Evolutionary conservation across 92 coral and sea anemone species (phyloP).

Genomic region (Nematostella vectensis): DNA sequence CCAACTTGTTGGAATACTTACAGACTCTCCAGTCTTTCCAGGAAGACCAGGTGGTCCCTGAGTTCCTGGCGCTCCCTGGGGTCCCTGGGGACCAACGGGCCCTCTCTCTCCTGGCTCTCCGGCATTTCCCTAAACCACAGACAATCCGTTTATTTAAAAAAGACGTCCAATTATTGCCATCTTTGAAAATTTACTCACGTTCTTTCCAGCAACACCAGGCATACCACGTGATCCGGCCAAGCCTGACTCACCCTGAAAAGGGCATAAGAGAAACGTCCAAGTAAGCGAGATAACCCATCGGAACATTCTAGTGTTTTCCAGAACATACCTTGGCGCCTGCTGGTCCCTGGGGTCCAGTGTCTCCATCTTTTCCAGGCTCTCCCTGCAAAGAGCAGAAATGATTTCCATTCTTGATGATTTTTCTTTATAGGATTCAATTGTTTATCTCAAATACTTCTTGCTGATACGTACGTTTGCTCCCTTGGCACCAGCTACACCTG

Average conservation of each 20-base stretch:
- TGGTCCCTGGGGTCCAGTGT: conserved; percentile 20
- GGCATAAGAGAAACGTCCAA: neutral
- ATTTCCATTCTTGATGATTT: neutral
- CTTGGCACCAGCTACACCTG: conserved; percentile 38
- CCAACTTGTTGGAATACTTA: no score
- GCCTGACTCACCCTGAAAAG: conserved; percentile 25
- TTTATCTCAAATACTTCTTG: no score
- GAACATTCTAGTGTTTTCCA: no score
- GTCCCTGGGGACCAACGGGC: conserved; percentile 34
- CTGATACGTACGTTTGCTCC: conserved; percentile 29
- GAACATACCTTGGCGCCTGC: conserved; percentile 18
- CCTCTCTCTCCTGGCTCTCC: conserved; percentile 50
- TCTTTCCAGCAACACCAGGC: conserved; percentile 27
- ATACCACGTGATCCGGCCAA: conserved; percentile 31
- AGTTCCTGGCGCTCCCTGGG: conserved; percentile 49
- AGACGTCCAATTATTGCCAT: neutral
- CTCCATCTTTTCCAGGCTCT: conserved; percentile 40
- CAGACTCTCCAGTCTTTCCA: conserved; percentile 46
- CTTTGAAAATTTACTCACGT: conserved; percentile 1
- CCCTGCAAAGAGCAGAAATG: conserved; percentile 5
- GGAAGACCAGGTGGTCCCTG: conserved; percentile 32
- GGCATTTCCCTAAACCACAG: conserved; percentile 24
- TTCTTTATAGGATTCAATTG: no score
- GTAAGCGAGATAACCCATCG: no score
- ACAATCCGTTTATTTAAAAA: no score